These are phyloP conservation scores for Allygus modestus DNA, from an alignment of 2,888 invertebrate genomes.

Conservation along the genomic window DNA sequence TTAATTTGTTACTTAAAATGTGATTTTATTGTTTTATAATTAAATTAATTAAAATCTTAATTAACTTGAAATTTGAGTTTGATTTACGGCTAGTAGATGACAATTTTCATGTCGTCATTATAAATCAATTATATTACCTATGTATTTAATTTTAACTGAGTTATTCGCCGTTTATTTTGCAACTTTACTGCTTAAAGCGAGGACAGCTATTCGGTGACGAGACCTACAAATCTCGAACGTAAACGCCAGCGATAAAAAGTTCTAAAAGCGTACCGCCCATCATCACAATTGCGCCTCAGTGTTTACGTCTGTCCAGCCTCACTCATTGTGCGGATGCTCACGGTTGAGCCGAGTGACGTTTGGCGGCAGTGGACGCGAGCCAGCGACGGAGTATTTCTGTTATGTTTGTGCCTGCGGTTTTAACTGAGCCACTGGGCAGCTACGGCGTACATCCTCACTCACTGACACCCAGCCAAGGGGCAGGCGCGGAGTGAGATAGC, in stretches of 20 bases:
- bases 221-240: neutral
- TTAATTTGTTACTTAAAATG: too few relatives aligned
- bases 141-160: too few relatives aligned
- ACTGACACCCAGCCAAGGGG: too few relatives aligned
- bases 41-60: too few relatives aligned
- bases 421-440: neutral
- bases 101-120: too few relatives aligned
- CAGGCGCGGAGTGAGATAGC: too few relatives aligned
- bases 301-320: neutral
- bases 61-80: too few relatives aligned
- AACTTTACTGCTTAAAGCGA: neutral
- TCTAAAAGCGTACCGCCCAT: constrained; percentile 27
- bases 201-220: neutral
- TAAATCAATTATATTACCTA: too few relatives aligned
- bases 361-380: neutral
- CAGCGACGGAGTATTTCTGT: neutral
- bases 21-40: too few relatives aligned
- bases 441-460: neutral
- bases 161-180: too few relatives aligned
- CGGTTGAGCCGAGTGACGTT: neutral
- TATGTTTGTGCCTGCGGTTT: constrained; percentile 13
- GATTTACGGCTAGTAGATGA: too few relatives aligned
- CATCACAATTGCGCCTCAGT: neutral
- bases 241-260: neutral
- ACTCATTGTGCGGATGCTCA: neutral